Conservation (phyloP, 2,888 invertebrate species). For the Drosophila yooni region DNA sequence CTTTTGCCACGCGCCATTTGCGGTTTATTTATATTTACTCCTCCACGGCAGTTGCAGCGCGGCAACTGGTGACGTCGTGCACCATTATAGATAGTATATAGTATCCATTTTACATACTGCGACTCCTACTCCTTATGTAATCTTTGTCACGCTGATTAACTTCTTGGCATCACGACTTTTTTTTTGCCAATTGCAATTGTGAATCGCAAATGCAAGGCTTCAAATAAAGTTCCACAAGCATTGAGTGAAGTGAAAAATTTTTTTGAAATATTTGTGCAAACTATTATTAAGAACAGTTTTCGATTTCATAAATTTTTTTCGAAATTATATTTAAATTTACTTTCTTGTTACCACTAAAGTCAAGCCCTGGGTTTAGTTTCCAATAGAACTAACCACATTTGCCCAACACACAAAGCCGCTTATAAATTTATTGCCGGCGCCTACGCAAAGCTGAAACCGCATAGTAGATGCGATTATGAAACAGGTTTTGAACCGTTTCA, state of each 20-base stretch:
- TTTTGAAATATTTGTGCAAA: background rate
- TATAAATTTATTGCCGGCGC: constrained; percentile 2
- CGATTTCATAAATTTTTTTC: background rate
- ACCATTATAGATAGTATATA: background rate
- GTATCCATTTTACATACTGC: constrained; percentile 2
- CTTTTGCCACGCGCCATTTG: constrained; percentile 55
- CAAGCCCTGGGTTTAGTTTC: background rate
- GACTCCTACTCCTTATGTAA: constrained; percentile 46
- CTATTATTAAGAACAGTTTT: background rate
- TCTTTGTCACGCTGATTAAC: constrained; percentile 29
- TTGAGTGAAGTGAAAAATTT: background rate
- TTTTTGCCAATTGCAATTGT: constrained; percentile 7
- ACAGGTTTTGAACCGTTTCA: constrained; percentile 24
- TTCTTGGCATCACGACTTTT: constrained; percentile 9
- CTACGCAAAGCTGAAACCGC: constrained; percentile 27
- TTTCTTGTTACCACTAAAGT: background rate
- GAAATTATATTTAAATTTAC: background rate
- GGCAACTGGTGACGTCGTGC: constrained; percentile 38
- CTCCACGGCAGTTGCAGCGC: constrained; percentile 21
- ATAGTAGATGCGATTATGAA: constrained; percentile 13
- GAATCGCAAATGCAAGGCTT: constrained; percentile 13
- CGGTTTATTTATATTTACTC: constrained; percentile 23
- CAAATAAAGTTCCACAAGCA: background rate
- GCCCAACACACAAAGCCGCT: background rate
- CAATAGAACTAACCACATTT: background rate